Evolutionary conservation across 2,113 vertebrate species (phyloP).

Genomic region (Romanogobio albipinnatus): DNA sequence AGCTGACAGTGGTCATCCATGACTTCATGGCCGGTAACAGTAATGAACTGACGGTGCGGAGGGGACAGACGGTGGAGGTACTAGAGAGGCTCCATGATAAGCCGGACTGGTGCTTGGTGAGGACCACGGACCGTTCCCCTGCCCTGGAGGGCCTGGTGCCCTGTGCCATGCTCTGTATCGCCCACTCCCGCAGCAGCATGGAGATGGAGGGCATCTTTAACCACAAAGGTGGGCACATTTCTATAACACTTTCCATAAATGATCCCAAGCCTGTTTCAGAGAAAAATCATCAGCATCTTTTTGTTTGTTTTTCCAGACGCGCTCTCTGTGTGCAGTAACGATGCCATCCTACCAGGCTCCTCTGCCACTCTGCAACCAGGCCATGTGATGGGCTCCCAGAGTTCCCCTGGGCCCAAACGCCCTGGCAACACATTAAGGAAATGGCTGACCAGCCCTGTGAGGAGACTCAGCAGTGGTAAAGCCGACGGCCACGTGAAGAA

Average conservation of each 20-base stretch:
- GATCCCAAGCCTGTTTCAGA: not conserved
- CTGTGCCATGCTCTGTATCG: slow-evolving; percentile 95
- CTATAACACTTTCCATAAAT: not conserved
- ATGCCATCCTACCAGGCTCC: slow-evolving; percentile 91
- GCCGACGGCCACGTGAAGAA: slow-evolving; percentile 97
- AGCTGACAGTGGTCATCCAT: slow-evolving; percentile 96
- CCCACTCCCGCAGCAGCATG: slow-evolving; percentile 97
- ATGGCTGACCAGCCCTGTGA: slow-evolving; percentile 97
- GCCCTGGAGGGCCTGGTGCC: slow-evolving; percentile 94
- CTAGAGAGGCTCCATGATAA: slow-evolving; percentile 94
- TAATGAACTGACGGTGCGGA: slow-evolving; percentile 93
- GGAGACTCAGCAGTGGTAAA: slow-evolving; percentile 95
- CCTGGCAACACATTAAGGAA: slow-evolving; percentile 96
- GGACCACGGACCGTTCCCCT: slow-evolving; percentile 94
- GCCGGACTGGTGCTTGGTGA: slow-evolving; percentile 95
- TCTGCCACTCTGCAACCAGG: slow-evolving; percentile 89
- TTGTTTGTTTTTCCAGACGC: slow-evolving; percentile 79
- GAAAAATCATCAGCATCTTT: not conserved
- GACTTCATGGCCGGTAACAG: slow-evolving; percentile 96
- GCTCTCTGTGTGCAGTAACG: slow-evolving; percentile 94
- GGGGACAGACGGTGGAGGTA: slow-evolving; percentile 96
- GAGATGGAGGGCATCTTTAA: slow-evolving; percentile 99
- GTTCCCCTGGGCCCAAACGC: slow-evolving; percentile 94
- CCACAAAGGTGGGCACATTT: slow-evolving; percentile 87
- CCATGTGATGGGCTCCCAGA: slow-evolving; percentile 89